Evolutionary conservation across 1,140 invertebrate genomes (phyloP).

Genomic region (Bombus superbus): DNA sequence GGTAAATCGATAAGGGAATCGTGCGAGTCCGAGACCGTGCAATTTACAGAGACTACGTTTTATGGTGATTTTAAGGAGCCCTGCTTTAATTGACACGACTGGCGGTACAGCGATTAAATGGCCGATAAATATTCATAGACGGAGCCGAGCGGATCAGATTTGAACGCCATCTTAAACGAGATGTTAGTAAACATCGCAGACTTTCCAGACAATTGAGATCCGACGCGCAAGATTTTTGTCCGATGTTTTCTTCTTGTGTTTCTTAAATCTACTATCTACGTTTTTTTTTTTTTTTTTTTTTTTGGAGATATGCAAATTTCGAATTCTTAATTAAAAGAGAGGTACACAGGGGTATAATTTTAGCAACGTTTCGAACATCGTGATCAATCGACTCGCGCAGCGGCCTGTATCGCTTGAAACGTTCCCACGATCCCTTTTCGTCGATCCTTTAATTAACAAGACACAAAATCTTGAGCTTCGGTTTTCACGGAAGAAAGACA

Average conservation of each 20-base stretch:
- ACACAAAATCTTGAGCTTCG: too few relatives aligned
- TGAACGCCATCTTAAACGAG: background rate
- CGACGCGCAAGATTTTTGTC: background rate
- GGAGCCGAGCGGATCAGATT: background rate
- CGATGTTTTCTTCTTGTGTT: background rate
- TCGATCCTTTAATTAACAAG: too few relatives aligned
- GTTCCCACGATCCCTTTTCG: too few relatives aligned
- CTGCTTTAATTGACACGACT: constrained; percentile 8
- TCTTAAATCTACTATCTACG: background rate
- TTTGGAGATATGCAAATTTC: background rate
- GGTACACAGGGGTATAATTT: too few relatives aligned
- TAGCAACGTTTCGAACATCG: too few relatives aligned
- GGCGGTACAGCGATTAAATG: background rate
- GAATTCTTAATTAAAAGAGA: background rate
- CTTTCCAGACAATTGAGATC: background rate
- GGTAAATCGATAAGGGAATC: background rate
- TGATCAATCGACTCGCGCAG: too few relatives aligned
- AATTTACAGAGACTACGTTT: background rate
- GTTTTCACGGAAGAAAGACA: too few relatives aligned
- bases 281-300: background rate
- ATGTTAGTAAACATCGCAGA: background rate
- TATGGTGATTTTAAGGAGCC: background rate
- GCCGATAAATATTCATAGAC: constrained; percentile 15
- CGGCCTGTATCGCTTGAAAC: too few relatives aligned
- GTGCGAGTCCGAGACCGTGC: background rate